These are phyloP conservation scores for Caenorhabditis doughertyi DNA, from an alignment of 2,888 invertebrate genomes.

Conservation along the genomic window DNA sequence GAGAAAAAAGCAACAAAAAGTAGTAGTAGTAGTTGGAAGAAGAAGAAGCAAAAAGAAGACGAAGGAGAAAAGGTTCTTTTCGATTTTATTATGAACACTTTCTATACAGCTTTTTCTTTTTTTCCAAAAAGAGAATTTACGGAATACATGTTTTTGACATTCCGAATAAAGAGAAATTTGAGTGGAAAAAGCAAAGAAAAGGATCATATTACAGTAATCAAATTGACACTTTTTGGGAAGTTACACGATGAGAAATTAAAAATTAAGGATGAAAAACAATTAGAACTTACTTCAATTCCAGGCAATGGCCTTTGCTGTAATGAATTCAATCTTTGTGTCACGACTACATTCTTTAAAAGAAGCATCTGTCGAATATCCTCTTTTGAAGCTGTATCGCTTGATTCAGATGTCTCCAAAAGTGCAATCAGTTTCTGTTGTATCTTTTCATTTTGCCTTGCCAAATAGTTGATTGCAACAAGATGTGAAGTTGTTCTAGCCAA, in stretches of 20 bases:
- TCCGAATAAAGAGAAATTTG: conserved; percentile 40
- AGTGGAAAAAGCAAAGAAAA: conserved; percentile 3
- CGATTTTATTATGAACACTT: conserved; percentile 58
- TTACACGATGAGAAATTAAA: neutral
- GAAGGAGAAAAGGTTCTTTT: conserved; percentile 8
- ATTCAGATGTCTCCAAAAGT: conserved; percentile 54
- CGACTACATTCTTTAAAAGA: conserved; percentile 59
- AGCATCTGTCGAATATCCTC: conserved; percentile 60
- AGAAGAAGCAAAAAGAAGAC: neutral
- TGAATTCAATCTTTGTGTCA: conserved; percentile 55
- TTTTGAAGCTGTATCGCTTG: conserved; percentile 39
- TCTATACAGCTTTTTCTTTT: conserved; percentile 20
- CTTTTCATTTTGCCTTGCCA: conserved; percentile 66
- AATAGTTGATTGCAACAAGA: conserved; percentile 65
- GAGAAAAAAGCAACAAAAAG: conserved; percentile 9
- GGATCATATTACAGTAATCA: conserved; percentile 27
- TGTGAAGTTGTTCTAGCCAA: conserved; percentile 69
- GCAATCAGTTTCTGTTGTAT: conserved; percentile 65
- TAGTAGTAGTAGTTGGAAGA: conserved; percentile 21
- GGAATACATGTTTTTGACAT: conserved; percentile 35
- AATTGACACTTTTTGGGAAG: neutral
- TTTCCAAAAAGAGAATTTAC: neutral
- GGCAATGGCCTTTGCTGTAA: conserved; percentile 59
- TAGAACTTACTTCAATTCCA: conserved; percentile 53
- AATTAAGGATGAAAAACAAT: neutral